Evolutionary conservation across 2,797 vertebrate species (phyloP).

Genomic region (Xiphorhynchus erythropygius): DNA sequence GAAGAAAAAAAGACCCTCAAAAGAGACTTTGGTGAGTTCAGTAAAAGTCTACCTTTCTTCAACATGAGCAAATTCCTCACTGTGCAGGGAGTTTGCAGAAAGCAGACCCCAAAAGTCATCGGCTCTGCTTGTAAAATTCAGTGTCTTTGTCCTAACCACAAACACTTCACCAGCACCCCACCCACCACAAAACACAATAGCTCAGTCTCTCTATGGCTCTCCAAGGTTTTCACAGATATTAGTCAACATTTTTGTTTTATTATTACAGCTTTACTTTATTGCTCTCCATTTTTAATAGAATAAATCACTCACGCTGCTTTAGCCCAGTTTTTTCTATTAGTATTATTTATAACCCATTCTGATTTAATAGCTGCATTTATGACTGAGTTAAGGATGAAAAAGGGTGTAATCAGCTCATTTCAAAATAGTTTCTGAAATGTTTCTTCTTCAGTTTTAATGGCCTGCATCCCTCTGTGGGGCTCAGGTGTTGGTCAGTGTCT

Average conservation of each 20-base stretch:
- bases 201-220: constrained; percentile 1
- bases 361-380: constrained; percentile 11
- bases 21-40: neutral
- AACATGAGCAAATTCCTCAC: neutral
- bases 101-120: constrained; percentile 33
- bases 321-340: neutral
- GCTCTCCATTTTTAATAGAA: constrained; percentile 38
- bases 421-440: neutral
- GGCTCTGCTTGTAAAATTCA: constrained; percentile 27
- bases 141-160: constrained; percentile 53
- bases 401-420: neutral
- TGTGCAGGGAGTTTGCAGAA: constrained; percentile 20
- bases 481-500: neutral
- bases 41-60: neutral
- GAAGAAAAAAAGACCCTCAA: neutral
- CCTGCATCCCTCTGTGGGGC: neutral
- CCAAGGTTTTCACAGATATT: constrained; percentile 53
- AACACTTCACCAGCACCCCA: constrained; percentile 54
- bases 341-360: neutral
- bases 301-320: constrained; percentile 17
- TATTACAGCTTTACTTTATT: constrained; percentile 52
- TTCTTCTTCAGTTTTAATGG: neutral
- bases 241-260: constrained; percentile 22
- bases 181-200: constrained; percentile 42
- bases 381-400: neutral